A percentile compares a stretch with the other conserved stretches of the same genome.
phyloP scores from a whole-genome alignment of 2,797 vertebrate species.

The Tenualosa thibaudeaui region DNA sequence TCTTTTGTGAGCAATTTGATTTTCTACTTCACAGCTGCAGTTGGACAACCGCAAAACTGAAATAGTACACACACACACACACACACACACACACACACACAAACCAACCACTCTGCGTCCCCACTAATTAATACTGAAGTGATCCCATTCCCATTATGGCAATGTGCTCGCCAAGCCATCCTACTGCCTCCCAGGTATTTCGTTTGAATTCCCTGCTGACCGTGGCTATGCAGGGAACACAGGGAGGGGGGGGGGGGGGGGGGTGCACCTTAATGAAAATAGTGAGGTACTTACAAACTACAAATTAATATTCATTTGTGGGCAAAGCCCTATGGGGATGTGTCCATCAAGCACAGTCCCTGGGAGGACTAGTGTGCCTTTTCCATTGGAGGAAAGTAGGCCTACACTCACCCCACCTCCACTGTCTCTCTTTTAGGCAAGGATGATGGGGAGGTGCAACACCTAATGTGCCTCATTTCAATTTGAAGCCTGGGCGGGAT shows the following conservation, averaged over 20 bases:
- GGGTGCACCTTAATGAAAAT: slow-evolving; percentile 60
- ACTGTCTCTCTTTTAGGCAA: slow-evolving; percentile 52
- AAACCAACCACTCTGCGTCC: neutral
- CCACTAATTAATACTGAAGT: slow-evolving; percentile 53
- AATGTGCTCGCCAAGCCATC: slow-evolving; percentile 58
- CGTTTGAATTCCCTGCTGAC: slow-evolving; percentile 56
- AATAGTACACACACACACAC: neutral
- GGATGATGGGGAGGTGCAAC: slow-evolving; percentile 52
- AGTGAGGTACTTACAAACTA: slow-evolving; percentile 63
- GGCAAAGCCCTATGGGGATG: slow-evolving; percentile 59
- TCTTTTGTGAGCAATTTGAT: slow-evolving; percentile 29
- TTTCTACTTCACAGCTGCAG: slow-evolving; percentile 51
- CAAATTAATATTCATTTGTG: slow-evolving; percentile 66
- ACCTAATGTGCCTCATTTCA: neutral
- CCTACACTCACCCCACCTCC: neutral
- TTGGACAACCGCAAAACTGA: slow-evolving; percentile 34
- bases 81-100: neutral
- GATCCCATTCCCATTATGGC: slow-evolving; percentile 55
- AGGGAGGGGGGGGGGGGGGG: neutral
- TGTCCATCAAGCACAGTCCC: slow-evolving; percentile 62
- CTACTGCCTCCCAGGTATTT: slow-evolving; percentile 60
- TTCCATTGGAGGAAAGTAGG: slow-evolving; percentile 52
- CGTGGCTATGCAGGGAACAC: slow-evolving; percentile 46
- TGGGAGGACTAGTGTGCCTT: slow-evolving; percentile 53
- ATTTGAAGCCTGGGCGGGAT: neutral